Evolutionary conservation across 2,113 vertebrate genomes (phyloP), one percentile per base, ranked within the genome.

Genomic region (Pterocles gutturalis): DNA sequence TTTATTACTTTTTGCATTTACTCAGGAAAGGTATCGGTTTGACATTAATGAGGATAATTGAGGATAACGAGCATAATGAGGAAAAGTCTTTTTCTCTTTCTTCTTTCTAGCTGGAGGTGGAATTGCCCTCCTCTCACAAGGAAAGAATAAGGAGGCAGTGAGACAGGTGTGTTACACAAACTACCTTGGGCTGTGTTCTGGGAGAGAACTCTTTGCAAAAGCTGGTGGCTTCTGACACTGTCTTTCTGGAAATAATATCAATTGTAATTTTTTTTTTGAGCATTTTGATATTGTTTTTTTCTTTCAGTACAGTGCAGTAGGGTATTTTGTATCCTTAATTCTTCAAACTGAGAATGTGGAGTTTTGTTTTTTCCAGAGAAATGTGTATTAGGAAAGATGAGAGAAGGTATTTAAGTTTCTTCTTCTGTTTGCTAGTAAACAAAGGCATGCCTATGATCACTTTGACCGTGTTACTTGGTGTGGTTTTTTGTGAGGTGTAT

Each of bases 41-140:
- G 96, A 96, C 95, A 67, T 87, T 95, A 96, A 89, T 95, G 91
- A 96, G 69, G 81, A 95, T 96, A 92, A 96, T 94, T 93, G 90
- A 85, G 65, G 82, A 96, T 96, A 96, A 96, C 95, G 85, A 96
- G n/a, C 69, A 84, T 97, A 95, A 96, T 95, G 91, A 91, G 67
- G 70, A 93, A 60, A 94, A 96, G 83, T 91, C 60, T 93, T 94
- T 96, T 96, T 67, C 80, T 96, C 58, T 81, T 96, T 96, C 71
- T 76, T 96, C 58, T 83, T 95, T 90, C 71, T 95, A 4, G 60
- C 24, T 55, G 69, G 53, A 84, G 55, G 46, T 96, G 89, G 72
- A 95, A 64, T 94, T 96, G 81, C 73, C 51, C 19, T 83, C 58
- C 73, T 80, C 86, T 92, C 65, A 34, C 22, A 91, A 46, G 76